Conservation (phyloP, 2,888 invertebrate genomes). For the Melieria omissa region DNA sequence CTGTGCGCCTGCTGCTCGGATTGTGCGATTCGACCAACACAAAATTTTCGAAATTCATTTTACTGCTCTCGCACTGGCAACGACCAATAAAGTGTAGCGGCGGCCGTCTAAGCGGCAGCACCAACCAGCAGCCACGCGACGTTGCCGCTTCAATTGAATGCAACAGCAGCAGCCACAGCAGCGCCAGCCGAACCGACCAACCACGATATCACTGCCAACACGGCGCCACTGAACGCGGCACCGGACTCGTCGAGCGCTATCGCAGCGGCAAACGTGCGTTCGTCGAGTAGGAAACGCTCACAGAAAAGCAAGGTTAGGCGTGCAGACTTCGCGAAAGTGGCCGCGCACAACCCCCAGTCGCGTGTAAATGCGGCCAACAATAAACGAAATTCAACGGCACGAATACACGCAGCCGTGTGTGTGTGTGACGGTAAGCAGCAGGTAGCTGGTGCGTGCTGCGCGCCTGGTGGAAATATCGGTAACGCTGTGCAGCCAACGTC, state of each 20-base stretch:
- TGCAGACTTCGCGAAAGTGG: constrained; percentile 20
- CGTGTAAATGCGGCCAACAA: background rate
- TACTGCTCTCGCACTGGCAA: constrained; percentile 46
- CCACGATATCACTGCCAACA: constrained; percentile 42
- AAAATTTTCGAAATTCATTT: constrained; percentile 65
- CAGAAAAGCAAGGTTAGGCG: constrained; percentile 31
- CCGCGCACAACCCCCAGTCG: constrained; percentile 7
- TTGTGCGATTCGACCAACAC: constrained; percentile 67
- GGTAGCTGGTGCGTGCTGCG: constrained; percentile 39
- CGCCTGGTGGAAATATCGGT: constrained; percentile 66
- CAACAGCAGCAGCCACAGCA: constrained; percentile 44
- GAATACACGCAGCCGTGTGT: constrained; percentile 6
- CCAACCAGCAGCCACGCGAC: constrained; percentile 25
- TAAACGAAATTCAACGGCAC: background rate
- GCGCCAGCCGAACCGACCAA: constrained; percentile 49
- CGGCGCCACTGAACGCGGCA: constrained; percentile 19
- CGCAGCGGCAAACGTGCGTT: constrained; percentile 19
- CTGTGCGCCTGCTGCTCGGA: constrained; percentile 61
- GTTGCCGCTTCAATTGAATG: constrained; percentile 24
- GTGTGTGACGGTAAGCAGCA: background rate
- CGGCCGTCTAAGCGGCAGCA: constrained; percentile 34
- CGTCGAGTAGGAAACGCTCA: constrained; percentile 33
- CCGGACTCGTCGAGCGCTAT: constrained; percentile 26
- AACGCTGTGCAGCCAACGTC: constrained; percentile 59
- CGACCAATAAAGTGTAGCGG: constrained; percentile 56